phyloP scores from a whole-genome alignment of 1,140 invertebrate genomes.

The Cyrtorhinus lividipennis region DNA sequence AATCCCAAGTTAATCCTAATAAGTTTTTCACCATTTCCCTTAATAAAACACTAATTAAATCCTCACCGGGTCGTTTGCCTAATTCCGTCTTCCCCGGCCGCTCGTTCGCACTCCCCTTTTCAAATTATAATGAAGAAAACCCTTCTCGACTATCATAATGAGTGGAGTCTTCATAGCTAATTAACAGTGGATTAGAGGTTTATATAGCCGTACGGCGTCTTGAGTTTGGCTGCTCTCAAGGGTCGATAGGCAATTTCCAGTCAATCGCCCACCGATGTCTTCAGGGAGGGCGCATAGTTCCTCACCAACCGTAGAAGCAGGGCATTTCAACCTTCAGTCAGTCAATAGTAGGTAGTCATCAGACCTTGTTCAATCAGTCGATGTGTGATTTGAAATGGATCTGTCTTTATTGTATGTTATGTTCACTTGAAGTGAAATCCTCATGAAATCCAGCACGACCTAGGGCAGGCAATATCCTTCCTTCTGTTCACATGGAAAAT shows the following conservation, averaged over 20 bases:
- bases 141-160: constrained; percentile 1
- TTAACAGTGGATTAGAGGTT: constrained; percentile 4
- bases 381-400: no score
- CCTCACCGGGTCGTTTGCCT: constrained; percentile 5
- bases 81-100: not conserved
- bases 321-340: no score
- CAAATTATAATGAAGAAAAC: not conserved
- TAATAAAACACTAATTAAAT: constrained; percentile 13
- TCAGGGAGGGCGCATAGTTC: no score
- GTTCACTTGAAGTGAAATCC: no score
- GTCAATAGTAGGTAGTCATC: no score
- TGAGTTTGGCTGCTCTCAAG: not conserved
- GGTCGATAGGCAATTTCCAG: not conserved
- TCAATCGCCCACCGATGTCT: no score
- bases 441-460: no score
- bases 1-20: not conserved
- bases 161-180: constrained; percentile 3
- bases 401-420: no score
- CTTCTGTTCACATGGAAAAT: no score
- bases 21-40: constrained; percentile 6
- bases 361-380: no score
- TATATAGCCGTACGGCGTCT: not conserved
- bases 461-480: no score
- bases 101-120: not conserved
- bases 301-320: no score